These are phyloP conservation scores for Sarcophaga caerulescens DNA, from an alignment of 2,888 invertebrate species.

Conservation along the genomic window DNA sequence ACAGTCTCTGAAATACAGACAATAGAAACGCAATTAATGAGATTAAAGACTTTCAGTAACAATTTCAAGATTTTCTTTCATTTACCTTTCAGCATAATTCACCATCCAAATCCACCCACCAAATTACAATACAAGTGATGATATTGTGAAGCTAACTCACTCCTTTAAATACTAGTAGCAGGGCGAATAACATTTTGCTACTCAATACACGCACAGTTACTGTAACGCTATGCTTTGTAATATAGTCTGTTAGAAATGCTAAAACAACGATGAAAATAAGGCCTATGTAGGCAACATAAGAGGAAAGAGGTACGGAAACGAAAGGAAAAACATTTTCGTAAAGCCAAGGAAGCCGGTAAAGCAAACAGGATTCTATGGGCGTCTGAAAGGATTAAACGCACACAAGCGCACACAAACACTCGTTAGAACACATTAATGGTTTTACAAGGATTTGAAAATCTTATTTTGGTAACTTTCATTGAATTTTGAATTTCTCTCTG, in stretches of 20 bases:
- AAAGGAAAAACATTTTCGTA: neutral
- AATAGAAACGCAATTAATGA: conserved; percentile 79
- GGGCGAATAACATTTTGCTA: conserved; percentile 34
- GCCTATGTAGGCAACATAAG: neutral
- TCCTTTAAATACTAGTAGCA: neutral
- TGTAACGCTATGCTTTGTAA: neutral
- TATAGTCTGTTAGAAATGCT: conserved; percentile 38
- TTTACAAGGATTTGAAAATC: conserved; percentile 61
- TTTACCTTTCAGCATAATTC: conserved; percentile 6
- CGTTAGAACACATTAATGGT: conserved; percentile 37
- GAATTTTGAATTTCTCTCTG: conserved; percentile 51
- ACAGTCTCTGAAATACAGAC: conserved; percentile 65
- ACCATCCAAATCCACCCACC: conserved; percentile 18
- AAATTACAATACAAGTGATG: conserved; percentile 27
- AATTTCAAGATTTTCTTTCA: conserved; percentile 45
- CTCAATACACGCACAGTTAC: conserved; percentile 31
- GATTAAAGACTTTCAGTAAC: conserved; percentile 73
- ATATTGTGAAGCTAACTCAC: neutral
- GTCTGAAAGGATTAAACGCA: conserved; percentile 8
- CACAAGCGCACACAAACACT: neutral
- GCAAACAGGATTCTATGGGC: neutral
- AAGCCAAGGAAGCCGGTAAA: conserved; percentile 36
- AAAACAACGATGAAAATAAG: conserved; percentile 27
- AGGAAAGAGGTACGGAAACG: neutral
- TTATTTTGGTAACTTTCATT: conserved; percentile 60